These are phyloP conservation scores for Zaprionus ghesquierei DNA, from an alignment of 1,140 invertebrate species.

Conservation along the genomic window DNA sequence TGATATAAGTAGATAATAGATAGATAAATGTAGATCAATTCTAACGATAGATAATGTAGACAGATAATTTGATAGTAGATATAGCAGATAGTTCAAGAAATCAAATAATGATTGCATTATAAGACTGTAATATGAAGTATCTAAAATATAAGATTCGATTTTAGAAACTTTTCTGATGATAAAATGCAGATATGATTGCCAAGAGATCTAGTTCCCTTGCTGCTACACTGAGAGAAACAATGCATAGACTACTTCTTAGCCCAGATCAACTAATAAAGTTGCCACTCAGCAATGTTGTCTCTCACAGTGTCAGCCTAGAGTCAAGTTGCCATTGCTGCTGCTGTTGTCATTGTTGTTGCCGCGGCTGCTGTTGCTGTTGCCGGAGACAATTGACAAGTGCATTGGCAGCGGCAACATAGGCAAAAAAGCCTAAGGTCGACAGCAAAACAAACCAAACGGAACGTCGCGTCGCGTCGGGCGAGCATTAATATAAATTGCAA, in stretches of 20 bases:
- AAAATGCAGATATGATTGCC: no score
- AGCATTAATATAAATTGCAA: constrained; percentile 50
- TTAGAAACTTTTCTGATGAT: no score
- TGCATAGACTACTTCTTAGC: neutral
- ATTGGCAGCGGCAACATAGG: constrained; percentile 11
- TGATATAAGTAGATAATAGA: no score
- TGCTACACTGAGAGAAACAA: neutral
- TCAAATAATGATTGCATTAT: no score
- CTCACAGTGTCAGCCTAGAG: neutral
- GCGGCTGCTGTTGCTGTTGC: neutral
- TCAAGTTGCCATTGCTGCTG: neutral
- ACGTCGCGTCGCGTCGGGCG: constrained; percentile 23
- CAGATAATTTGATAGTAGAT: no score
- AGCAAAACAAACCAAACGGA: constrained; percentile 34
- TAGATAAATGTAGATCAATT: no score
- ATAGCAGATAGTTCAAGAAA: no score
- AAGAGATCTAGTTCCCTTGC: neutral
- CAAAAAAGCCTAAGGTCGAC: constrained; percentile 30
- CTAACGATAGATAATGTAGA: no score
- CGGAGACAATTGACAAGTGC: constrained; percentile 24
- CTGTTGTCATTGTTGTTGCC: neutral
- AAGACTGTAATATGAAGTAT: no score
- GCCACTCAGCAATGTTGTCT: neutral
- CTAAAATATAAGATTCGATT: no score
- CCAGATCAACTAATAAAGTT: neutral